Percentiles rank a stretch among this genome's conserved stretches.
phyloP scores from a whole-genome alignment of 2,113 vertebrate species.

The Centropus bengalensis region DNA sequence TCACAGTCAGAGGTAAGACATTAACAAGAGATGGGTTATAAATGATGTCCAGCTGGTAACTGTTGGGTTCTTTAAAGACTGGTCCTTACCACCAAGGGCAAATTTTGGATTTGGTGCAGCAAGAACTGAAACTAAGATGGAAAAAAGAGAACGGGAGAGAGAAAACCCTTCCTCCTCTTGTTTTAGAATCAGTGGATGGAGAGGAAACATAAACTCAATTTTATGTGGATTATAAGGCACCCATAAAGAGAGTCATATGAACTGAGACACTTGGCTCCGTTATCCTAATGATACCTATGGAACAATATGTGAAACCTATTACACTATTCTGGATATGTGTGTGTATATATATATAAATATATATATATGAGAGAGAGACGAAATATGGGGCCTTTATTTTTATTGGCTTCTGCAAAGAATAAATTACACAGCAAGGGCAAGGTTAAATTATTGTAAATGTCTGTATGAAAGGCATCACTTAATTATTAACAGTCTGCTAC shows the following conservation, averaged over 20 bases:
- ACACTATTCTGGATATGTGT: constrained; percentile 29
- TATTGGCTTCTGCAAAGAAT: constrained; percentile 69
- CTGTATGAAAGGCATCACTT: constrained; percentile 72
- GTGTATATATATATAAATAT: constrained; percentile 32
- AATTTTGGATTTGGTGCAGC: background rate
- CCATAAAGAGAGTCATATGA: constrained; percentile 68
- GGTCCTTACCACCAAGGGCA: background rate
- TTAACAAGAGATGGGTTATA: background rate
- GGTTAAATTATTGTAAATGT: constrained; percentile 73
- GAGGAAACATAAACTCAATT: constrained; percentile 66
- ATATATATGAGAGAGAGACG: background rate
- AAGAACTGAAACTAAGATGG: background rate
- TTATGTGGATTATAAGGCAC: constrained; percentile 66
- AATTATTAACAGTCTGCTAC: constrained; percentile 68
- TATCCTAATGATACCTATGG: constrained; percentile 62
- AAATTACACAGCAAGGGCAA: constrained; percentile 64
- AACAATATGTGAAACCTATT: constrained; percentile 75
- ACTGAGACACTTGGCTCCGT: constrained; percentile 70
- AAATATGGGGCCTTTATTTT: constrained; percentile 69
- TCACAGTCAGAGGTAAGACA: background rate
- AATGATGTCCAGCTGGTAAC: background rate
- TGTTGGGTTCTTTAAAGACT: background rate
- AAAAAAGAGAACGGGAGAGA: background rate
- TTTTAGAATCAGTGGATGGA: constrained; percentile 24
- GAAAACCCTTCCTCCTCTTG: constrained; percentile 28